phyloP scores from a whole-genome alignment of 2,113 vertebrate species.

The Prinia subflava region DNA sequence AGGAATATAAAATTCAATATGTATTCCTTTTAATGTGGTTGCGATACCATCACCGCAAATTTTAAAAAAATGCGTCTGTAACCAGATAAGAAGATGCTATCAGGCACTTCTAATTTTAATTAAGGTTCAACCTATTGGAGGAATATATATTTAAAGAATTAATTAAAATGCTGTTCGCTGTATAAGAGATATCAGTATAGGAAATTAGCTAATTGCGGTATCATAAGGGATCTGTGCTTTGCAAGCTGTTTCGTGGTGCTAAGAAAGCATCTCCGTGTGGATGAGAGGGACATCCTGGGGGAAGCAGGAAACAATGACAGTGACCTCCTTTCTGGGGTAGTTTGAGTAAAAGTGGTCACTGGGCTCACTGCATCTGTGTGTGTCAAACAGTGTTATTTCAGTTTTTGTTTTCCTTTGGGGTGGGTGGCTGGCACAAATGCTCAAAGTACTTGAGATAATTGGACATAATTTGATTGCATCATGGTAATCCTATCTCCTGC shows the following conservation, averaged over 20 bases:
- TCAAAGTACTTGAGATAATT: slow-evolving; percentile 21
- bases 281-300: neutral
- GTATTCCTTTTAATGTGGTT: slow-evolving; percentile 11
- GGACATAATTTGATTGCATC: slow-evolving; percentile 6
- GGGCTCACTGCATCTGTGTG: neutral
- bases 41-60: neutral
- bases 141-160: slow-evolving; percentile 38
- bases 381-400: neutral
- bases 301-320: neutral
- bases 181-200: neutral
- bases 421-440: neutral
- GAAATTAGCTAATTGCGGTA: slow-evolving; percentile 28
- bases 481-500: neutral
- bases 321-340: neutral
- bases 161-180: slow-evolving; percentile 33
- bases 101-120: slow-evolving; percentile 52
- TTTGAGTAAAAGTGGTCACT: neutral
- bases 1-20: neutral
- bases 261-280: neutral
- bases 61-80: neutral
- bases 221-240: slow-evolving; percentile 19
- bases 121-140: slow-evolving; percentile 41
- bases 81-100: slow-evolving; percentile 42
- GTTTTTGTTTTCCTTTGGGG: neutral
- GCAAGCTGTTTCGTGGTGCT: slow-evolving; percentile 41